Percentiles rank a stretch among this genome's conserved stretches.
Conservation (phyloP, 2,797 vertebrate genomes). For the Ciconia nigra region DNA sequence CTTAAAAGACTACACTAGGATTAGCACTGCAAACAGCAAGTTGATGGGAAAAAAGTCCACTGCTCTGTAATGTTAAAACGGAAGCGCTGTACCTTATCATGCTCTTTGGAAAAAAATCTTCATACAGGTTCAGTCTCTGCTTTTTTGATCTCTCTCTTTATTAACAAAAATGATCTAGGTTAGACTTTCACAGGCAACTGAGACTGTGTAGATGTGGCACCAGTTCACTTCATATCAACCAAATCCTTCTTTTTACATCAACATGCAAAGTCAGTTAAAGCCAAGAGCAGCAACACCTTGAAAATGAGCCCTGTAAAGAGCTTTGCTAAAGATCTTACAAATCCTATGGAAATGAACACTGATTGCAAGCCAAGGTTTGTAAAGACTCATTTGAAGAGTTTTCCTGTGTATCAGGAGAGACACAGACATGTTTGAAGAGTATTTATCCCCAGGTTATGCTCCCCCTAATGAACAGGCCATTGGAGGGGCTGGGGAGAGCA, state of each 20-base stretch:
- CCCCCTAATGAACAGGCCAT: rapidly evolving
- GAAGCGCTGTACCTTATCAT: neutral
- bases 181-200: neutral
- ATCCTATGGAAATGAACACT: neutral
- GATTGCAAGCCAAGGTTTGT: neutral
- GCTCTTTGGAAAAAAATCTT: neutral
- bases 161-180: neutral
- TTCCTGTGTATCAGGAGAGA: neutral
- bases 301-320: neutral
- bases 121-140: neutral
- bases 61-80: neutral
- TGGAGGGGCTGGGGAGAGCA: neutral
- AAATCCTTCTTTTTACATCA: neutral
- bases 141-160: neutral
- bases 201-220: neutral
- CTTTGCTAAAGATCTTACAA: neutral
- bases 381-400: neutral
- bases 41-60: neutral
- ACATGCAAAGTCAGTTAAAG: neutral
- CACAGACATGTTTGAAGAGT: neutral
- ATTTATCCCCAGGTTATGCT: neutral
- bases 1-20: neutral
- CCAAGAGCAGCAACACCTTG: neutral
- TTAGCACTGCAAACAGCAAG: neutral
- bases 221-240: neutral